Evolutionary conservation across 2,888 invertebrate genomes (phyloP).

Genomic region (Eurois occulta): DNA sequence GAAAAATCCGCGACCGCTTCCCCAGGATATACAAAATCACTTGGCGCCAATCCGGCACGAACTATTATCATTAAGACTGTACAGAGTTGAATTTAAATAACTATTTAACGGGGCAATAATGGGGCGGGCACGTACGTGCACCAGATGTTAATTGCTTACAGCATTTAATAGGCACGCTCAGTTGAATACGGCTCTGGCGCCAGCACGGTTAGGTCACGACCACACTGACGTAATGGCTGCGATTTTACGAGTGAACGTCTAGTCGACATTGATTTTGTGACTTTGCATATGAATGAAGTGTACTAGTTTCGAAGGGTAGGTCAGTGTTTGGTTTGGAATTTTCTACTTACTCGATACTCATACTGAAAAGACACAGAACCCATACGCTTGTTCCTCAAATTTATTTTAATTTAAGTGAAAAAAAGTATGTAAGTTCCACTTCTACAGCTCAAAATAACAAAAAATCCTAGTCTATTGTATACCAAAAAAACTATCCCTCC

Average conservation of each 20-base stretch:
- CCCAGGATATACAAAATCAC: constrained; percentile 68
- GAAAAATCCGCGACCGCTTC: constrained; percentile 52
- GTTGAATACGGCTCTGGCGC: constrained; percentile 67
- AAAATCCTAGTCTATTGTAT: neutral
- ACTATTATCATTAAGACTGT: constrained; percentile 71
- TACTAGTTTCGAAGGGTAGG: constrained; percentile 5
- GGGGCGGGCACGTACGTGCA: constrained; percentile 77
- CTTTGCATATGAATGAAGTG: constrained; percentile 46
- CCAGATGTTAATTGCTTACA: constrained; percentile 84
- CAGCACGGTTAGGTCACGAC: constrained; percentile 56
- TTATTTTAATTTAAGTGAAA: neutral
- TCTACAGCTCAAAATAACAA: neutral
- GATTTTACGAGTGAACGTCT: constrained; percentile 57
- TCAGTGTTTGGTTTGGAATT: neutral
- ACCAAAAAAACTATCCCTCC: too few species aligned
- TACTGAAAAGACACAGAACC: neutral
- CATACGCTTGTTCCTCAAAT: neutral
- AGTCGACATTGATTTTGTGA: constrained; percentile 58
- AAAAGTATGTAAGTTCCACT: neutral
- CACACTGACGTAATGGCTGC: constrained; percentile 63
- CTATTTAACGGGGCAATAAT: constrained; percentile 83
- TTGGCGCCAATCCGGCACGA: constrained; percentile 69
- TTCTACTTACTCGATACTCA: neutral
- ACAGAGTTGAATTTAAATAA: constrained; percentile 83
- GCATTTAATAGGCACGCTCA: constrained; percentile 80